These are phyloP conservation scores for Halcyon smyrnensis DNA, from an alignment of 2,797 vertebrate genomes.

Conservation along the genomic window DNA sequence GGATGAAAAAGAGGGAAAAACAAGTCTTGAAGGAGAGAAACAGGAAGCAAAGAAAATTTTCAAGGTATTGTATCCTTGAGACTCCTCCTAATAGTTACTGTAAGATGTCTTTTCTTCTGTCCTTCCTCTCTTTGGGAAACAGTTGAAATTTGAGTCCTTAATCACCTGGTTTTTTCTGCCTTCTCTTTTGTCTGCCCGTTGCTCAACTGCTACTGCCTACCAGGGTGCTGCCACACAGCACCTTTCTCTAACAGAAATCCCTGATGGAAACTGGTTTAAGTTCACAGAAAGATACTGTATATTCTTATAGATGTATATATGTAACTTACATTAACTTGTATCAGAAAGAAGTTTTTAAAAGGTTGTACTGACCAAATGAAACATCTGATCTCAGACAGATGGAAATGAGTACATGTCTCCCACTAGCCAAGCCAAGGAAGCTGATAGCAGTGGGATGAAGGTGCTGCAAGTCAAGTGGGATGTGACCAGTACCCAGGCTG, in stretches of 20 bases:
- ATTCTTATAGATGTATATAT: neutral
- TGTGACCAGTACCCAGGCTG: conserved; percentile 70
- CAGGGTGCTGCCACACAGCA: neutral
- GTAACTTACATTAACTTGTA: accelerated
- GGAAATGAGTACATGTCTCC: conserved; percentile 76
- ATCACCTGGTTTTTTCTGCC: neutral
- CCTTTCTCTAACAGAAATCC: neutral
- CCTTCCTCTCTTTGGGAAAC: neutral
- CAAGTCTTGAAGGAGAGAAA: neutral
- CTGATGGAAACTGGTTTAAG: neutral
- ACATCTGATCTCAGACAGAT: conserved; percentile 75
- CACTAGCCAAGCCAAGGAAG: conserved; percentile 64
- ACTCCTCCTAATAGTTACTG: neutral
- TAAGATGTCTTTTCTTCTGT: neutral
- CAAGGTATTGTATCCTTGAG: conserved; percentile 7
- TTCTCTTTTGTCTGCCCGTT: neutral
- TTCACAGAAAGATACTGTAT: neutral
- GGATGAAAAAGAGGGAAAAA: neutral
- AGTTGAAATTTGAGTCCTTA: neutral
- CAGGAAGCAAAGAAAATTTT: conserved; percentile 77
- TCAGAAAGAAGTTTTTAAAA: neutral
- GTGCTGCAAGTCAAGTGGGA: conserved; percentile 70
- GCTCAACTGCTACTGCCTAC: neutral
- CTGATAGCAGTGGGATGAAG: conserved; percentile 73
- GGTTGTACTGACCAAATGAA: neutral